phyloP scores from a whole-genome alignment of 1,140 invertebrate species.

The Eumeta japonica region DNA sequence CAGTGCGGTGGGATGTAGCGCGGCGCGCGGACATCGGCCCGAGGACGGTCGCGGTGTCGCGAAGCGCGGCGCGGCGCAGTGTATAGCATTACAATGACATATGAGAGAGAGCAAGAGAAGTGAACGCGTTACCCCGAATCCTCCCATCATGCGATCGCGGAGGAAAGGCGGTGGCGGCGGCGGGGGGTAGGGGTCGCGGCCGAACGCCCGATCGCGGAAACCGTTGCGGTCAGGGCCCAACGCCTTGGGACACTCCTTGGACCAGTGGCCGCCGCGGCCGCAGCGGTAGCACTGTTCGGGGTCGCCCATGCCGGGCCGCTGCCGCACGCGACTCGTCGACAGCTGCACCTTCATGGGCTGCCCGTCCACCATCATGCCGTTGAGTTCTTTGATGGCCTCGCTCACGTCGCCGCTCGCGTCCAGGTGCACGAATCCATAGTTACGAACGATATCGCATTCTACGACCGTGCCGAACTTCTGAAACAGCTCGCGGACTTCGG shows the following conservation, averaged over 20 bases:
- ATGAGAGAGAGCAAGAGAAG: conserved; percentile 11
- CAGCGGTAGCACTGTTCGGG: conserved; percentile 93
- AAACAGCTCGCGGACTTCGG: conserved; percentile 82
- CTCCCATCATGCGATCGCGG: conserved; percentile 81
- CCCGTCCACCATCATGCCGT: conserved; percentile 80
- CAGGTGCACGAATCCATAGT: conserved; percentile 89
- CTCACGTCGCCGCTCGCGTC: conserved; percentile 80
- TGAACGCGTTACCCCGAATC: conserved; percentile 72
- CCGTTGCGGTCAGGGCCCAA: conserved; percentile 74
- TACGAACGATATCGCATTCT: conserved; percentile 87
- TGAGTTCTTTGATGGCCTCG: conserved; percentile 82
- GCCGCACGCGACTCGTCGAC: conserved; percentile 86
- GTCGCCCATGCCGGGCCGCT: conserved; percentile 92
- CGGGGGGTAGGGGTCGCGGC: conserved; percentile 79
- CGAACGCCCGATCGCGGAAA: conserved; percentile 80
- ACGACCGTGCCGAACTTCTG: conserved; percentile 86
- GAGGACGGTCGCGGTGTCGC: conserved; percentile 7
- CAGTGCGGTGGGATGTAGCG: too few species aligned
- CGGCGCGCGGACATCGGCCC: background rate
- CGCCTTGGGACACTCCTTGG: conserved; percentile 84
- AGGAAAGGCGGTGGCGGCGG: conserved; percentile 83
- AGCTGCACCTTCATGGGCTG: conserved; percentile 88
- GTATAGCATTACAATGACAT: too few species aligned
- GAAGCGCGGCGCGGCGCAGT: conserved; percentile 16
- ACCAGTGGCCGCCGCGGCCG: conserved; percentile 91